Base-by-base conservation (phyloP, 2,888 invertebrate genomes). In the Liopterus haemorrhoidalis region DNA sequence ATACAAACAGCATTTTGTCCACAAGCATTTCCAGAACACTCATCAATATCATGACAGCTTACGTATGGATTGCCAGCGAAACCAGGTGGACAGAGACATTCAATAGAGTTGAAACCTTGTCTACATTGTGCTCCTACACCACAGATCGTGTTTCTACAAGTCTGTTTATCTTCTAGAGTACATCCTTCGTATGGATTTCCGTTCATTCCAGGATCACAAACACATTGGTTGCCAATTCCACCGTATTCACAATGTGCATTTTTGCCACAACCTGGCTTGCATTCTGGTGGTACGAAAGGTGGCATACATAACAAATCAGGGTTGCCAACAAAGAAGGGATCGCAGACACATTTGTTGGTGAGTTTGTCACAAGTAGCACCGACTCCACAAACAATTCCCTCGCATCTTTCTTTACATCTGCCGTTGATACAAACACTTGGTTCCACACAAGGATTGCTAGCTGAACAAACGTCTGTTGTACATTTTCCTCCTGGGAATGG, bases 401-500 rank as follows among this genome's bases (percentile, higher is more conserved):
- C 88, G 61, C 93, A 93, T 11, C 89, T 78, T 59, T 90, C 85
- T 60, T 90, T 87, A 64, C 92, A 93, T 49, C 92, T 78, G 18
- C 91, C 91, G 14, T 85, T 81, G 49, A 93, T 84, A 63, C 92
- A 93, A 2, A 87, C 78, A 57, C 85, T 78, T 0, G 87, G 85
- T 36, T 82, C 79, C 20, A 78, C 78, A 57, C 92, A 92, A 1
- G 87, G 85, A 39, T 82, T 72, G 0, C 79, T 76, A 2, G 81
- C 73, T 0, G 87, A 87, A 64, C 92, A 92, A 40, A 87, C 73
- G 66, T 91, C 91, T 39, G 85, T 81, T 41, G 75, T 74, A 61
- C 93, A 93, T 41, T 75, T 76, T 25, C 92, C 93, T 18, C 93
- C 93, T 1, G 91, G 87, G 72, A 92, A 93, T 5, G 93, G 91